Evolutionary conservation across 2,113 vertebrate genomes (phyloP).

Genomic region (Phoxinus phoxinus): DNA sequence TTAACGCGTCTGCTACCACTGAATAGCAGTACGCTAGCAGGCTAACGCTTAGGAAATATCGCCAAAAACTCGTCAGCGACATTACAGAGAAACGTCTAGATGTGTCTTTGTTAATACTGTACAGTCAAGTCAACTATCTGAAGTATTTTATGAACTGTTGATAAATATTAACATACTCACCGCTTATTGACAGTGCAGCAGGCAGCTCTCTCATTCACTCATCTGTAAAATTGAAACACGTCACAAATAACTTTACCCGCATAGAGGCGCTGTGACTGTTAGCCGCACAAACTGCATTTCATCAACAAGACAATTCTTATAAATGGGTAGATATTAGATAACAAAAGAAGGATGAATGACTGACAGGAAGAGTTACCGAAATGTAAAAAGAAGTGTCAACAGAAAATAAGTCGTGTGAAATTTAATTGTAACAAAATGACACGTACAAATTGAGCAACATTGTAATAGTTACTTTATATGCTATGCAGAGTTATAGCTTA

Average conservation of each 20-base stretch:
- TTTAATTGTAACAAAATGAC: not conserved
- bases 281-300: not conserved
- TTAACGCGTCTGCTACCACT: not conserved
- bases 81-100: not conserved
- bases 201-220: not conserved
- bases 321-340: not conserved
- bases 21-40: not conserved
- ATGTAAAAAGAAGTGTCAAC: not conserved
- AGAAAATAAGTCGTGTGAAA: not conserved
- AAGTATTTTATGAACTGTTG: not conserved
- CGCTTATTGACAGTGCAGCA: not conserved
- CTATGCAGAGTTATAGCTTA: not conserved
- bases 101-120: not conserved
- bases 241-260: not conserved
- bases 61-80: not conserved
- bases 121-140: not conserved
- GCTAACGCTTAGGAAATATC: not conserved
- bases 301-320: not conserved
- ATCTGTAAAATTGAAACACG: not conserved
- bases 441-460: not conserved
- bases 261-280: constrained; percentile 38
- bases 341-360: not conserved
- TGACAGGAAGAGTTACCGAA: not conserved
- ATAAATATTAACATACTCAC: constrained; percentile 19
- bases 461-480: not conserved